Conservation (phyloP, 1,140 invertebrate genomes). For the Lithobius niger region DNA sequence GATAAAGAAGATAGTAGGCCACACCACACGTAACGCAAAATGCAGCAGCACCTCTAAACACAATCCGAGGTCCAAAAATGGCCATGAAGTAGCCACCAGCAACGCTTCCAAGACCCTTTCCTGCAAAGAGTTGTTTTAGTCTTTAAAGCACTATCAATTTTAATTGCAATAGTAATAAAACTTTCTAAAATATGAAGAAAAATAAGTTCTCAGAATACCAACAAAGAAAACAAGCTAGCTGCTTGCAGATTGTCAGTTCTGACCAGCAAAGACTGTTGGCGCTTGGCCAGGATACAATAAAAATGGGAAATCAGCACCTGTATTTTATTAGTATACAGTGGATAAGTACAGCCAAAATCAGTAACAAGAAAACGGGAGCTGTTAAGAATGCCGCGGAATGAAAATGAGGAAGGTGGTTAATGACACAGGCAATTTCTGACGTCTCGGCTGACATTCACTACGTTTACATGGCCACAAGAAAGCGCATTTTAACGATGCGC, state of each 20-base stretch:
- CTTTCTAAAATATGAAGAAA: background rate
- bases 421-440: too few relatives aligned
- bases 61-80: conserved; percentile 49
- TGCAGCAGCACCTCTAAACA: conserved; percentile 60
- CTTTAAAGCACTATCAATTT: too few relatives aligned
- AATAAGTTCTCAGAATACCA: background rate
- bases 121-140: conserved; percentile 19
- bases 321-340: too few relatives aligned
- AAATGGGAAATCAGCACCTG: too few relatives aligned
- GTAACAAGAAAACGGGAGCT: too few relatives aligned
- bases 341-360: too few relatives aligned
- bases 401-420: too few relatives aligned
- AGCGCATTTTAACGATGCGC: too few relatives aligned
- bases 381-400: too few relatives aligned
- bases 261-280: background rate
- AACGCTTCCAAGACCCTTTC: conserved; percentile 61
- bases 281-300: background rate
- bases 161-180: background rate
- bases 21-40: conserved; percentile 50
- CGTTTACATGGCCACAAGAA: too few relatives aligned
- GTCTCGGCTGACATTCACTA: too few relatives aligned
- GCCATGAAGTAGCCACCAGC: conserved; percentile 62
- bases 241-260: background rate
- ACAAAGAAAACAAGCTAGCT: background rate
- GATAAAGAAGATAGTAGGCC: conserved; percentile 52